These are phyloP conservation scores for Syrrhaptes paradoxus DNA, from an alignment of 2,113 vertebrate genomes.

Conservation along the genomic window DNA sequence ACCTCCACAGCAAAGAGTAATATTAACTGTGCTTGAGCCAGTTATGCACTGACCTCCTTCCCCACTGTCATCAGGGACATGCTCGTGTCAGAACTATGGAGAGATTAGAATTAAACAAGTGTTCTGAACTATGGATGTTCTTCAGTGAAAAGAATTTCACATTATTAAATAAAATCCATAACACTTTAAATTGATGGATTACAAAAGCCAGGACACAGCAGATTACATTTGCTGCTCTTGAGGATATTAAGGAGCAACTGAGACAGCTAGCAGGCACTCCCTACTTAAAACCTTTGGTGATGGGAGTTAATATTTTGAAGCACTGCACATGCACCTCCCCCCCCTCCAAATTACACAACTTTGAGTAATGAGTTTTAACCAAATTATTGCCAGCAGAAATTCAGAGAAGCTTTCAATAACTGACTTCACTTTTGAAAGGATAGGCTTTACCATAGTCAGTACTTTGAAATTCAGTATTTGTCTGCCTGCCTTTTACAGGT, in stretches of 20 bases:
- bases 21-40: not conserved
- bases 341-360: not conserved
- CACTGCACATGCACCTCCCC: not conserved
- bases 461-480: not conserved
- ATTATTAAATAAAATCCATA: not conserved
- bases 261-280: not conserved
- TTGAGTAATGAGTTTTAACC: not conserved
- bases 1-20: not conserved
- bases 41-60: not conserved
- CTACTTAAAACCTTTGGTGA: not conserved
- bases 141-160: not conserved
- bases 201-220: not conserved
- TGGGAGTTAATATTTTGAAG: not conserved
- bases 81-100: rapidly evolving
- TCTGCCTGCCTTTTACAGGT: not conserved
- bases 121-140: not conserved
- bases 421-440: not conserved
- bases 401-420: not conserved
- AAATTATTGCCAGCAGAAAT: not conserved
- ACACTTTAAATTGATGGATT: not conserved
- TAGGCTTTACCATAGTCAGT: not conserved
- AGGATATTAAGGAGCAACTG: not conserved
- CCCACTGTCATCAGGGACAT: not conserved
- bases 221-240: not conserved
- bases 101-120: not conserved